Conservation (phyloP, 92 coral and sea anemone species). For the Actinostola sp. region DNA sequence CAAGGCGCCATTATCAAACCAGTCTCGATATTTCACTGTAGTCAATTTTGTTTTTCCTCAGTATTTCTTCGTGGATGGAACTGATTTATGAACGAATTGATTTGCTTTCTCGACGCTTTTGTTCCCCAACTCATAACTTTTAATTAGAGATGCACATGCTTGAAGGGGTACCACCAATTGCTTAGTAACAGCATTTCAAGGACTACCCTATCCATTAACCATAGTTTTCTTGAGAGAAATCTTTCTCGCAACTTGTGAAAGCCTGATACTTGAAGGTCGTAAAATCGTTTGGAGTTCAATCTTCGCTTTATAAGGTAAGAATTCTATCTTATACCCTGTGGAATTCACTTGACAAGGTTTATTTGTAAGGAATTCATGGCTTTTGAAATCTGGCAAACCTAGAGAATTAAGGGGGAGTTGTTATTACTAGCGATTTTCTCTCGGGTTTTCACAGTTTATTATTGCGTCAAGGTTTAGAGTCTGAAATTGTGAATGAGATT, state of each 20-base stretch:
- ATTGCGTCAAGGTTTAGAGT: too few species aligned
- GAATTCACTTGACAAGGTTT: too few species aligned
- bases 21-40: too few species aligned
- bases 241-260: slow-evolving; percentile 16
- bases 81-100: too few species aligned
- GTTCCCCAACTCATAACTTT: slow-evolving; percentile 8
- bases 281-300: slow-evolving; percentile 2
- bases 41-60: neutral
- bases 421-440: too few species aligned
- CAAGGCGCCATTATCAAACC: too few species aligned
- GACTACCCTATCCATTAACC: slow-evolving; percentile 31
- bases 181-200: slow-evolving; percentile 33
- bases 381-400: too few species aligned
- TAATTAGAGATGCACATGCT: slow-evolving; percentile 21
- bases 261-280: slow-evolving; percentile 1
- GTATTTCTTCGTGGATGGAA: neutral
- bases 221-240: slow-evolving; percentile 15
- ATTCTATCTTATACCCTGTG: neutral
- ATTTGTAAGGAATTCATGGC: neutral
- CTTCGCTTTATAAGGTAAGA: too few species aligned
- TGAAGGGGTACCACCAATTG: slow-evolving; percentile 26
- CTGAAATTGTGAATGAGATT: too few species aligned
- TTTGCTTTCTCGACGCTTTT: neutral
- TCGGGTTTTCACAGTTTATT: too few species aligned
- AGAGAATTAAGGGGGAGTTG: too few species aligned